Evolutionary conservation across 2,113 vertebrate species (phyloP).

Genomic region (Lepus timidus): DNA sequence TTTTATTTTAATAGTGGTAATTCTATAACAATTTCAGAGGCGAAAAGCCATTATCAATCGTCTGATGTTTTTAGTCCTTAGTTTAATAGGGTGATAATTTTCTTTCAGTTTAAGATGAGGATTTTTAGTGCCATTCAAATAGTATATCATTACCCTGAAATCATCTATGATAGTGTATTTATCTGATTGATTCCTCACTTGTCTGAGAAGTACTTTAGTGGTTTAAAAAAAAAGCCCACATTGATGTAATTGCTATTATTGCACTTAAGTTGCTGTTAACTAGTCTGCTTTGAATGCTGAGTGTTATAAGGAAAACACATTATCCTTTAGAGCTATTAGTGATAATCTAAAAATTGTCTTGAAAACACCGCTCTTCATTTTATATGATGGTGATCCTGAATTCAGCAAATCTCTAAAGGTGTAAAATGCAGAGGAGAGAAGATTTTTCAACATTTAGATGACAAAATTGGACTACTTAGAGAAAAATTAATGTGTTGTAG

Average conservation of each 20-base stretch:
- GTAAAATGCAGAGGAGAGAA: conserved; percentile 77
- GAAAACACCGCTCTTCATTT: conserved; percentile 80
- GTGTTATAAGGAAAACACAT: conserved; percentile 81
- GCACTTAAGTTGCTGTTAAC: conserved; percentile 88
- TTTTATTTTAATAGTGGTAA: conserved; percentile 76
- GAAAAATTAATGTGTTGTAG: conserved; percentile 87
- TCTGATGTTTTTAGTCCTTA: conserved; percentile 66
- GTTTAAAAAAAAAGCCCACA: conserved; percentile 77
- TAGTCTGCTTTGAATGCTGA: conserved; percentile 85
- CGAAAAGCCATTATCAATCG: conserved; percentile 58
- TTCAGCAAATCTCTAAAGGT: conserved; percentile 80
- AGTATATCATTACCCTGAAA: conserved; percentile 73
- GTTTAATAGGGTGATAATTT: conserved; percentile 69
- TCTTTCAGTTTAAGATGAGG: conserved; percentile 73
- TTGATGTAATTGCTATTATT: conserved; percentile 86
- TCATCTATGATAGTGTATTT: conserved; percentile 84
- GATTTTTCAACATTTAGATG: conserved; percentile 83
- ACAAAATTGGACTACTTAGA: conserved; percentile 87
- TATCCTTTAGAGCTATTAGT: conserved; percentile 84
- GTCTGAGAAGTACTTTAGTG: conserved; percentile 82
- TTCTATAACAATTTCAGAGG: conserved; percentile 39
- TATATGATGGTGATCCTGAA: conserved; percentile 76
- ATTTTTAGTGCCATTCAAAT: conserved; percentile 79
- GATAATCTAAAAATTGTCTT: conserved; percentile 85
- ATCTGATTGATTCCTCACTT: conserved; percentile 79